A percentile compares a stretch with the other conserved stretches of the same genome.
Evolutionary conservation across 2,888 invertebrate species (phyloP).

Genomic region (Hirtodrosophila histrioides): DNA sequence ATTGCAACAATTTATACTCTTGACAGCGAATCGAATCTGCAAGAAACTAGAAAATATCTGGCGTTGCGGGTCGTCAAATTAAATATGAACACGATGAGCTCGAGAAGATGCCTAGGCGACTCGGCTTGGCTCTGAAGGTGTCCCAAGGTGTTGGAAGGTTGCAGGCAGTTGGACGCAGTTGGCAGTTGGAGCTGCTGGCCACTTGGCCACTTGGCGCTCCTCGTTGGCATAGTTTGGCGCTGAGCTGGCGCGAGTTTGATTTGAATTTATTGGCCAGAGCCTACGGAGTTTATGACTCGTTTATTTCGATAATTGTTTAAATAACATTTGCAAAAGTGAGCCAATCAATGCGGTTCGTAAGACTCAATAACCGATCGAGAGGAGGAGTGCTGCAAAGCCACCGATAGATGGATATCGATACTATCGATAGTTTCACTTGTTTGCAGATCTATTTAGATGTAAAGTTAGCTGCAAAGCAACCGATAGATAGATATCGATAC

Average conservation of each 20-base stretch:
- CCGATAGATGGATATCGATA: too few species aligned
- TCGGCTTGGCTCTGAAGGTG: background rate
- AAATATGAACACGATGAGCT: conserved; percentile 47
- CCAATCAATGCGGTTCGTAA: conserved; percentile 33
- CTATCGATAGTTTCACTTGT: too few species aligned
- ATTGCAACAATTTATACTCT: conserved; percentile 74
- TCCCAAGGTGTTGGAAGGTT: conserved; percentile 7
- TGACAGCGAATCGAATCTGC: conserved; percentile 70
- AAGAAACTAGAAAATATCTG: conserved; percentile 14
- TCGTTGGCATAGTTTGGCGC: conserved; percentile 56
- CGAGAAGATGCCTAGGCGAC: too few species aligned
- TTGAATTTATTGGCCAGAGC: conserved; percentile 60
- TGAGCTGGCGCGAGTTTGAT: conserved; percentile 57
- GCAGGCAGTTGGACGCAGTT: background rate
- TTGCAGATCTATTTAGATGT: too few species aligned
- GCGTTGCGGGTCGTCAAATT: conserved; percentile 38
- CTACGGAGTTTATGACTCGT: conserved; percentile 40
- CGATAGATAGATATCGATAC: too few species aligned
- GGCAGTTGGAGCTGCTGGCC: conserved; percentile 12
- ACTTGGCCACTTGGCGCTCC: conserved; percentile 57
- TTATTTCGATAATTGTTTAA: conserved; percentile 64
- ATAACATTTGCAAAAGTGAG: conserved; percentile 62
- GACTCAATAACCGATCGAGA: conserved; percentile 2
- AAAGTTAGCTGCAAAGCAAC: too few species aligned
- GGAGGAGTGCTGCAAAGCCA: too few species aligned